Evolutionary conservation across 2,113 vertebrate species (phyloP).

Genomic region (Tetrax tetrax): DNA sequence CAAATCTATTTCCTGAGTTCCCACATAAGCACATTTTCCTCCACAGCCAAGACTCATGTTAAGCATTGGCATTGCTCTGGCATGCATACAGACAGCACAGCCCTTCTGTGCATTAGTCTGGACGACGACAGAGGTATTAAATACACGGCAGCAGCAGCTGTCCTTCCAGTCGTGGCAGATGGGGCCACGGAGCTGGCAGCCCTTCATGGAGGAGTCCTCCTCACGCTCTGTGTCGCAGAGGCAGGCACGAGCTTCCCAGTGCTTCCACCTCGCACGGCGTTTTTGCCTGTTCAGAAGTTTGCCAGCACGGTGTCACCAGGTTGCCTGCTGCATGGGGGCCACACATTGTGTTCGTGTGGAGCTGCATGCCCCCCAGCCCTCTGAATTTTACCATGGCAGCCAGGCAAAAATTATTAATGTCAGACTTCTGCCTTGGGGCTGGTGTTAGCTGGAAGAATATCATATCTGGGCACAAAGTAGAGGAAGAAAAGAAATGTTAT

Average conservation of each 20-base stretch:
- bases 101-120: background rate
- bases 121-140: background rate
- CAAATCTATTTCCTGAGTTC: background rate
- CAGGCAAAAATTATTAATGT: background rate
- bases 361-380: accelerated
- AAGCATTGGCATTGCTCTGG: background rate
- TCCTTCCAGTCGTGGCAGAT: background rate
- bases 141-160: background rate
- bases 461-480: background rate
- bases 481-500: background rate
- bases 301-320: accelerated
- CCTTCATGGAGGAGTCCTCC: background rate
- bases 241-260: accelerated
- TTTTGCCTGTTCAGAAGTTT: background rate
- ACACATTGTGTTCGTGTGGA: accelerated
- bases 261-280: accelerated
- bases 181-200: accelerated
- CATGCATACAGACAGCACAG: background rate
- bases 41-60: background rate
- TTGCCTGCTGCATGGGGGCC: background rate
- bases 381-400: background rate
- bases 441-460: background rate
- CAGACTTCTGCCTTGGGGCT: background rate
- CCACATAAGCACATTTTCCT: background rate
- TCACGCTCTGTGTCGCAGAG: accelerated